Evolutionary conservation across 2,888 invertebrate species (phyloP), one percentile per base, ranked within the genome.

Genomic region (Mythimna albipuncta): DNA sequence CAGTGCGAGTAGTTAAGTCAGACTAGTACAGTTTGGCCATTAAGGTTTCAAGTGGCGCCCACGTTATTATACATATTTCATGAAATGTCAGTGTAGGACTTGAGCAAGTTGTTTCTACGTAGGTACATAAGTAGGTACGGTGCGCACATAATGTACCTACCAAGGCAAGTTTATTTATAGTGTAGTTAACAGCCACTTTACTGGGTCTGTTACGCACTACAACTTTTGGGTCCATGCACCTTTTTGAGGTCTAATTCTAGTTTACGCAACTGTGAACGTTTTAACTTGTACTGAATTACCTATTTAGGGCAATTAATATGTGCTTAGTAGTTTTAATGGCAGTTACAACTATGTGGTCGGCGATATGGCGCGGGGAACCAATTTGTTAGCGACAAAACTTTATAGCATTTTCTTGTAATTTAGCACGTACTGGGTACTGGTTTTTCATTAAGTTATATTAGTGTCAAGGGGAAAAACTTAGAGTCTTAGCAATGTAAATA

Each of bases 151-250:
- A 80, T 72, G 68, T 84, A 77, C 57, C 35, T 82, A 75, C 47
- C 32, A 41, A 63, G 58, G 61, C 78, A 71, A 85, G 81, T 85
- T 84, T 86, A 85, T 89, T 88, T 89, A 88, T 85, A 83, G 82
- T 77, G 67, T 77, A 84, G 85, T 87, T 88, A 84, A 84, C 86
- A 87, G 82, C 71, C 86, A 85, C 84, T 90, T 85, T 87, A 83
- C 84, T 79, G 79, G 81, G 79, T 84, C 79, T 81, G 84, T 85
- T 88, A 84, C 87, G 82, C 75, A 82, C 83, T 84, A 81, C 83
- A 89, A 89, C 87, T 89, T 89, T 89, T 77, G 88, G 88, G 88
- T 81, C 77, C 78, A 75, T 79, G 69, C 77, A 84, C 82, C 87
- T 85, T 87, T 90, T 87, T 83, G 85, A 83, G 85, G 83, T 85